A percentile compares a stretch with the other conserved stretches of the same genome.
These are phyloP conservation scores for Mycalesis mineus DNA, from an alignment of 2,888 invertebrate genomes.

Conservation along the genomic window DNA sequence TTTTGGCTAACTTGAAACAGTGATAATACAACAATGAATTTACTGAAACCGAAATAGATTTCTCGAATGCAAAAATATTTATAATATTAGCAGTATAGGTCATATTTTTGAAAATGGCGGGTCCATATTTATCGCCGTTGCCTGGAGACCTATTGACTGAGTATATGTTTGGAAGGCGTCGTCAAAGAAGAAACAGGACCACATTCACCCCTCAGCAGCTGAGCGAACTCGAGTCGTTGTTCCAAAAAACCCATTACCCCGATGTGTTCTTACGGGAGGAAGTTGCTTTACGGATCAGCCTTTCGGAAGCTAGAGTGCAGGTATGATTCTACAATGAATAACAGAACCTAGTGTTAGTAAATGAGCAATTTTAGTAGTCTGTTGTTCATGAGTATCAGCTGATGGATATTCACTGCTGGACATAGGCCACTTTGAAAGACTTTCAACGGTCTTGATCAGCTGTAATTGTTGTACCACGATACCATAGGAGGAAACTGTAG, in stretches of 20 bases:
- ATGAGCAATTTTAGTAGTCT: no score
- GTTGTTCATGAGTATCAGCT: no score
- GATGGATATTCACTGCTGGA: no score
- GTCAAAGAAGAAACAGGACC: conserved; percentile 93
- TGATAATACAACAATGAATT: not conserved
- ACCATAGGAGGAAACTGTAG: no score
- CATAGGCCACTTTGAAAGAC: no score
- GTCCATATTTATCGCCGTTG: conserved; percentile 90
- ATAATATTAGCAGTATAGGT: no score
- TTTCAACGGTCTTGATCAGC: no score
- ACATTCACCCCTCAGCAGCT: conserved; percentile 96
- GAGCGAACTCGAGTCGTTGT: conserved; percentile 92
- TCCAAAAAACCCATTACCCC: conserved; percentile 96
- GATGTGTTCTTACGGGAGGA: conserved; percentile 94
- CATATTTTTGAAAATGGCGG: conserved; percentile 80
- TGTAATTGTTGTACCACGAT: no score
- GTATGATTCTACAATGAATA: conserved; percentile 59
- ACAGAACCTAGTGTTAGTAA: not conserved
- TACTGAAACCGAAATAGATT: not conserved
- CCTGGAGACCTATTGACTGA: conserved; percentile 93
- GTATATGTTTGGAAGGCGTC: conserved; percentile 93
- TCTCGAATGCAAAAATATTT: no score
- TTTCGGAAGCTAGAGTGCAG: conserved; percentile 96
- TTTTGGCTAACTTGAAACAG: conserved; percentile 10
- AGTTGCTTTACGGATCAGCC: conserved; percentile 91